Conservation (phyloP, 2,888 invertebrate species). For the Barypeithes pellucidus region DNA sequence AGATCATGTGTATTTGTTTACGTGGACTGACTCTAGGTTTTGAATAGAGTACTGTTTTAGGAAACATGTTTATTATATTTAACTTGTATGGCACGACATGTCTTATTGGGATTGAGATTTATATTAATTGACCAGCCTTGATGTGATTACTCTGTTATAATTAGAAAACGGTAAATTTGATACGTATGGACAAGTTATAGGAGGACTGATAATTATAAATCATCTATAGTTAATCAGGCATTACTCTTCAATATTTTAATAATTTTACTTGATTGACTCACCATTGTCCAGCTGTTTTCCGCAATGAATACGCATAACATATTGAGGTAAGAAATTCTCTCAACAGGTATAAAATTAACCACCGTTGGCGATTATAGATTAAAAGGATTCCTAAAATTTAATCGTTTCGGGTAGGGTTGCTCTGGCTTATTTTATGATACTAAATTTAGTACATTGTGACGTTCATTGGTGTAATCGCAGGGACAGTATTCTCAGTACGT, state of each 20-base stretch:
- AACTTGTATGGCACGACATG: too few species aligned
- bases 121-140: background rate
- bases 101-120: too few species aligned
- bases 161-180: background rate
- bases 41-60: too few species aligned
- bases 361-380: conserved; percentile 20
- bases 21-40: too few species aligned
- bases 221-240: background rate
- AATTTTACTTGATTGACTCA: conserved; percentile 18
- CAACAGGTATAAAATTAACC: conserved; percentile 39
- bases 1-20: too few species aligned
- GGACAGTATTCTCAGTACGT: too few species aligned
- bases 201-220: background rate
- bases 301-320: conserved; percentile 40
- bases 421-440: background rate
- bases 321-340: conserved; percentile 11
- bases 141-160: background rate
- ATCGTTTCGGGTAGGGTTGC: background rate
- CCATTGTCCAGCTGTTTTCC: conserved; percentile 37
- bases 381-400: conserved; percentile 36
- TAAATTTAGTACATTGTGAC: background rate
- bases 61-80: too few species aligned
- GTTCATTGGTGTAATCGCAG: too few species aligned
- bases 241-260: conserved; percentile 7
- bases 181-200: background rate